Evolutionary conservation across 2,888 invertebrate genomes (phyloP), one percentile per base, ranked within the genome.

Genomic region (Perithous albicinctus): DNA sequence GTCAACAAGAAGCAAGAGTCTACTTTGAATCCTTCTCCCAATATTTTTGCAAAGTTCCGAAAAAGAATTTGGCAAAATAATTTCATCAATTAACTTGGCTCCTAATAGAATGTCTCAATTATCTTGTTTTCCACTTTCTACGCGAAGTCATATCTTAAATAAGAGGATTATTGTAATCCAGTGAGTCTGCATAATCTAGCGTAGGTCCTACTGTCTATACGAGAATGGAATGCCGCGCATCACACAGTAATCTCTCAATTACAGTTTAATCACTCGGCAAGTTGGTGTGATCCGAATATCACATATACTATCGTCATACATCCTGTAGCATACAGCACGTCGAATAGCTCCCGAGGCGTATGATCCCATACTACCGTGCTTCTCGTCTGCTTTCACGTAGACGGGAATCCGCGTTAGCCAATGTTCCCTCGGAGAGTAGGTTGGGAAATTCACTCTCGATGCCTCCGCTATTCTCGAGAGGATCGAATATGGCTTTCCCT

Each of bases 231-330:
- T 59, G 43, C 67, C 67, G 12, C 48, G 18, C 64, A 32, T 29
- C 56, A 38, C 35, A 66, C 66, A 48, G 59, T 75, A 67, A 76
- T 78, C 73, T 78, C 73, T 81, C 74, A 78, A 81, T 81, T 81
- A 78, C 38, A 26, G 59, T 74, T 73, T 74, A 81, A 78, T 81
- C 69, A 77, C 70, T 77, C 67, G 73, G 66, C 73, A 81, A 77
- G 77, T 67, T 56, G 63, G 67, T 41, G 61, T 54, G 72, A 73
- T 77, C 67, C 61, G 38, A 69, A 74, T 70, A 66, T 64, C 32
- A 23, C 63, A 51, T 26, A n/a, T 41, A 54, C 54, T 35, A 69
- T 74, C 38, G 35, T 79, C 79, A 38, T 73, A 67, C n/a, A 38
- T 63, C 7, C 54, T 63, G 64, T 38, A 69, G 56, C 29, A 10